Conservation (phyloP, 2,113 vertebrate species). For the Cyanoramphus novaezelandiae region DNA sequence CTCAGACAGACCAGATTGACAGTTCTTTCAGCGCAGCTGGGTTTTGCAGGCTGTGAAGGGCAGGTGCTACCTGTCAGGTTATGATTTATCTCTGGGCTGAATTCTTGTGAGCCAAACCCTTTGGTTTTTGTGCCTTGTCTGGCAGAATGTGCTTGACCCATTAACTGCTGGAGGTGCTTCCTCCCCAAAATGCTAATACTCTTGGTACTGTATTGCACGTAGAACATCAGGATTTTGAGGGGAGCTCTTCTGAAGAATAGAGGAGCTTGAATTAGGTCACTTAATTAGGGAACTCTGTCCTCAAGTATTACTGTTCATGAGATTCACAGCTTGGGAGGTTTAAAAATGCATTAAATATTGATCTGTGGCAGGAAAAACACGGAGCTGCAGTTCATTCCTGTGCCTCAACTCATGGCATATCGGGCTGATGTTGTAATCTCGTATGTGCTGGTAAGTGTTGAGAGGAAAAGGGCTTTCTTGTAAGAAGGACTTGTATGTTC, state of each 20-base stretch:
- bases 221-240: not conserved
- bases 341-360: not conserved
- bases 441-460: not conserved
- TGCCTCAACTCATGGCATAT: not conserved
- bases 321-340: not conserved
- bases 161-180: not conserved
- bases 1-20: not conserved
- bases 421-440: not conserved
- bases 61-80: not conserved
- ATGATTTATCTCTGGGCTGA: not conserved
- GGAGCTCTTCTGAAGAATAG: not conserved
- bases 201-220: not conserved
- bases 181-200: not conserved
- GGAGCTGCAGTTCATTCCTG: not conserved
- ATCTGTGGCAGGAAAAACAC: not conserved
- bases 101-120: not conserved
- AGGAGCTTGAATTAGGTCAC: not conserved
- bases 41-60: not conserved
- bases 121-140: not conserved
- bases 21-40: not conserved
- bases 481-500: not conserved
- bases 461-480: not conserved
- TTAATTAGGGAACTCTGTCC: not conserved
- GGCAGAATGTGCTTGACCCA: not conserved
- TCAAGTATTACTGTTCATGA: not conserved